A percentile compares a stretch with the other conserved stretches of the same genome.
Evolutionary conservation across 2,888 invertebrate genomes (phyloP).

Genomic region (Liposcelis brunnea): DNA sequence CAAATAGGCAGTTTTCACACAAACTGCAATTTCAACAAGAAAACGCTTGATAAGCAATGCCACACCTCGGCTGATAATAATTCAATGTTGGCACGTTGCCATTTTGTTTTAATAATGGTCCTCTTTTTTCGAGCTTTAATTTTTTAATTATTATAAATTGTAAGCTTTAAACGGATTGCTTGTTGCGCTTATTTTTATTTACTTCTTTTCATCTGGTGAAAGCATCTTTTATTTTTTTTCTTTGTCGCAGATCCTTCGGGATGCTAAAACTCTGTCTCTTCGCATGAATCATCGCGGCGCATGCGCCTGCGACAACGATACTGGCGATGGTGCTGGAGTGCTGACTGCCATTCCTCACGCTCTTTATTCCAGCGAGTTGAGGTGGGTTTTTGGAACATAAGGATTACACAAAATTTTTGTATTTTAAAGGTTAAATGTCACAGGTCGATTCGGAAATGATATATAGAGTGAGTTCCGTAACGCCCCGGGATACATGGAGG

Average conservation of each 20-base stretch:
- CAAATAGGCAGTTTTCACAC: too few species aligned
- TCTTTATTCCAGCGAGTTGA: slow-evolving; percentile 70
- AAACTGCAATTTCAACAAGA: too few species aligned
- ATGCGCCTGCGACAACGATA: slow-evolving; percentile 97
- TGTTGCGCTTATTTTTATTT: too few species aligned
- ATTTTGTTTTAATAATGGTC: too few species aligned
- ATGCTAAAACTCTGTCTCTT: slow-evolving; percentile 86
- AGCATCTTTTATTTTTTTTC: slow-evolving; percentile 4
- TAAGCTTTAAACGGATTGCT: too few species aligned
- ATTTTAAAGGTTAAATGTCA: too few species aligned
- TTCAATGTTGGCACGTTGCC: too few species aligned
- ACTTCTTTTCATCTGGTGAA: too few species aligned
- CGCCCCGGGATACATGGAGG: background rate
- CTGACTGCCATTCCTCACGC: slow-evolving; percentile 92
- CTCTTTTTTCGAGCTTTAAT: too few species aligned
- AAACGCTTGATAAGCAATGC: too few species aligned
- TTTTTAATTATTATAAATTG: too few species aligned
- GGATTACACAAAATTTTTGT: slow-evolving; percentile 10
- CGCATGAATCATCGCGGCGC: slow-evolving; percentile 99
- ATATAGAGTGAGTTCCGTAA: background rate
- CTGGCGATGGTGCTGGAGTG: slow-evolving; percentile 97
- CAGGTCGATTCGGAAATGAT: background rate
- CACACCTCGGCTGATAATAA: too few species aligned
- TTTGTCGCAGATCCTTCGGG: slow-evolving; percentile 64
- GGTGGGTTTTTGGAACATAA: slow-evolving; percentile 33